Evolutionary conservation across 2,888 invertebrate species (phyloP), one percentile per base, ranked within the genome.

Genomic region (Malthinus seriepunctatus): DNA sequence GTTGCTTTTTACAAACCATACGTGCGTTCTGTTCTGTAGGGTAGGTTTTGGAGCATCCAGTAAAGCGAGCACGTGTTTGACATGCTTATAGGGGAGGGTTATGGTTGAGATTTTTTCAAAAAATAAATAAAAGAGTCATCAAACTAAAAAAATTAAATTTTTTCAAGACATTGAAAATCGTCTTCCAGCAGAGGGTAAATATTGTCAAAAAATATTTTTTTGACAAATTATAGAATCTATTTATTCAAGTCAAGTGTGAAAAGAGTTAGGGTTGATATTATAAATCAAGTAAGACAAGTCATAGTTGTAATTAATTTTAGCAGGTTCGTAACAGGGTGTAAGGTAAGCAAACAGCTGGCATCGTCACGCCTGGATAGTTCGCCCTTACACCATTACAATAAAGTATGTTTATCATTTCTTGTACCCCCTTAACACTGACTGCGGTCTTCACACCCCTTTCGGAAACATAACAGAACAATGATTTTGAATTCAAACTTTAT

Each of bases 281-380:
- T 60, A 60, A 60, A 60, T 60, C 60, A 60, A 47, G 44, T 31
- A 46, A 48, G 60, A 66, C 60, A 66, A 63, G 63, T 66, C 64
- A 63, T 60, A 64, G 56, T 59, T 23, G 60, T 64, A 66, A 66
- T 66, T 66, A 66, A 66, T 66, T 66, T 62, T 66, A 66, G 63
- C 62, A 61, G 57, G 63, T 56, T 50, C 57, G 53, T 49, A 63
- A 55, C 55, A 56, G 60, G 60, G 60, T 63, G 63, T 53, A 63
- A 65, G 65, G 67, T 64, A 62, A 63, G 55, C 23, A 23, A 42
- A 23, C 67, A 67, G 66, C 67, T 67, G 67, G 65, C 64, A 51
- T 63, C 58, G 67, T 66, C 64, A 66, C 67, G 67, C 66, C 64
- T 64, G 61, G 55, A 51, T 59, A 61, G 53, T 45, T 55, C 52